These are phyloP conservation scores for Dromius quadrimaculatus DNA, from an alignment of 2,888 invertebrate genomes.

Conservation along the genomic window DNA sequence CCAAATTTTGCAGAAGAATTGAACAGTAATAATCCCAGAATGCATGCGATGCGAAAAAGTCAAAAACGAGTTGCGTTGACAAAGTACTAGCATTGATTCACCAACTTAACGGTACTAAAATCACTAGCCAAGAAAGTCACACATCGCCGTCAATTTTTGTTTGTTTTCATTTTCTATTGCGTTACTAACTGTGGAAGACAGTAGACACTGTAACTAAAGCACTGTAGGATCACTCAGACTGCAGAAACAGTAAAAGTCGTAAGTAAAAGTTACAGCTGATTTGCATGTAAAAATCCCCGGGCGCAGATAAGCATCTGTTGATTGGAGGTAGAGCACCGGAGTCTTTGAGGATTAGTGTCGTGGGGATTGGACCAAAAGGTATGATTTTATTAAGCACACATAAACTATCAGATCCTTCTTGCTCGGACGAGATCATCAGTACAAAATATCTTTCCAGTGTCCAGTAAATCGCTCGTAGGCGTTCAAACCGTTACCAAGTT, in stretches of 20 bases:
- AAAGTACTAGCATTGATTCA: conserved; percentile 26
- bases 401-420: no score
- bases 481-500: conserved; percentile 37
- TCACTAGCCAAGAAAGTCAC: conserved; percentile 39
- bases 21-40: no score
- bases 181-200: conserved; percentile 23
- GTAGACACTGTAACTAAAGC: conserved; percentile 16
- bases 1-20: no score
- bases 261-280: conserved; percentile 47
- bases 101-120: conserved; percentile 37
- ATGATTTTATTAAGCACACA: no score
- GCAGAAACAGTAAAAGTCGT: conserved; percentile 41
- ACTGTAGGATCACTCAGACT: conserved; percentile 11
- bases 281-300: conserved; percentile 33
- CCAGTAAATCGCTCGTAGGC: conserved; percentile 24
- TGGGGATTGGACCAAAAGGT: no score
- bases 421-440: no score
- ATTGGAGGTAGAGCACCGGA: conserved; percentile 43
- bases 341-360: no score
- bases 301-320: conserved; percentile 48
- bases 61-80: conserved; percentile 4
- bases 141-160: conserved; percentile 36
- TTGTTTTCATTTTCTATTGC: conserved; percentile 42
- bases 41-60: no score
- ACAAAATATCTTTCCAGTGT: no score